phyloP scores from a whole-genome alignment of 2,113 vertebrate species.

The Lagopus muta region DNA sequence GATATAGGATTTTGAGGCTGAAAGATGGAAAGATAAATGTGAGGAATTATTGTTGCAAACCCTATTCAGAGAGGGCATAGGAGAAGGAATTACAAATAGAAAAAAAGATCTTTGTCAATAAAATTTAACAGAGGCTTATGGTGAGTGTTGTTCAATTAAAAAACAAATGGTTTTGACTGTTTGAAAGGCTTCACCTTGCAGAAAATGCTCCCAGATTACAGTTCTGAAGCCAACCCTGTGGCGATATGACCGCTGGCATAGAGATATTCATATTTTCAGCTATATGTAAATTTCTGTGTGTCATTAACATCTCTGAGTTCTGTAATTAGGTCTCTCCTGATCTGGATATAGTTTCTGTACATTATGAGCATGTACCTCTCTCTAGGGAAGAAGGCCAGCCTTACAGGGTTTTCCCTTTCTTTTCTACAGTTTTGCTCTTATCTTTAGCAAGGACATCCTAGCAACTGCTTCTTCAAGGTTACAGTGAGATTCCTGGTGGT shows the following conservation, averaged over 20 bases:
- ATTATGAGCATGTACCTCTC: slow-evolving; percentile 50
- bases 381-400: slow-evolving; percentile 63
- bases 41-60: neutral
- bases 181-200: slow-evolving; percentile 45
- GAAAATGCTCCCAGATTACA: slow-evolving; percentile 53
- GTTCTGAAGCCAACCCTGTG: slow-evolving; percentile 76
- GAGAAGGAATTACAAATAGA: neutral
- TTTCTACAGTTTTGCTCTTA: slow-evolving; percentile 7
- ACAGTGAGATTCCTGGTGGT: neutral
- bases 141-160: slow-evolving; percentile 3
- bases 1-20: neutral
- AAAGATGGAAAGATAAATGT: neutral
- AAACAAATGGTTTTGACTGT: slow-evolving; percentile 7
- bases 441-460: slow-evolving; percentile 37
- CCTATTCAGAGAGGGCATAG: neutral
- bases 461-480: slow-evolving; percentile 35
- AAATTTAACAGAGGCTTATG: slow-evolving; percentile 19
- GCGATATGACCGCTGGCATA: slow-evolving; percentile 69
- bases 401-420: slow-evolving; percentile 59
- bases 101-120: neutral
- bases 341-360: slow-evolving; percentile 77
- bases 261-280: slow-evolving; percentile 80
- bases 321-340: slow-evolving; percentile 84
- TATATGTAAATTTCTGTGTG: slow-evolving; percentile 82
- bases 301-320: slow-evolving; percentile 83